A percentile compares a stretch with the other conserved stretches of the same genome.
phyloP scores from a whole-genome alignment of 2,888 invertebrate species.

The Brachypalpus laphriformis region DNA sequence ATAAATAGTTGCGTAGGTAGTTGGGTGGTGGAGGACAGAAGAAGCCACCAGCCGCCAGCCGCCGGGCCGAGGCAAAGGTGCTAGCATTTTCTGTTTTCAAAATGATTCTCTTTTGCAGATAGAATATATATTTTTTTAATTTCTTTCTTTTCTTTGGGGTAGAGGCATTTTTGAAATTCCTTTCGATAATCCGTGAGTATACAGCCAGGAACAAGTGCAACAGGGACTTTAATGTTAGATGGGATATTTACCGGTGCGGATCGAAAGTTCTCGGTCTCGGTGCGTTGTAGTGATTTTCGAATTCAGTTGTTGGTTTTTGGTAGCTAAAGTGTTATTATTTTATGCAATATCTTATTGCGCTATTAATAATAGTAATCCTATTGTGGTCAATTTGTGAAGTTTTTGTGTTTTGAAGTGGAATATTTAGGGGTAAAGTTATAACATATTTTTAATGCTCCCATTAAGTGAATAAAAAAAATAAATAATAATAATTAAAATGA shows the following conservation, averaged over 20 bases:
- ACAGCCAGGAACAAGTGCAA: constrained; percentile 65
- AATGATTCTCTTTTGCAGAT: constrained; percentile 51
- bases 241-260: constrained; percentile 75
- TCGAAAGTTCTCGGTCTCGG: constrained; percentile 68
- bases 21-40: constrained; percentile 64
- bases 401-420: constrained; percentile 15
- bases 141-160: constrained; percentile 45
- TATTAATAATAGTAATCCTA: not conserved
- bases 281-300: constrained; percentile 54
- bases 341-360: constrained; percentile 1
- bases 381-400: not conserved
- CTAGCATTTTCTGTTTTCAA: constrained; percentile 70
- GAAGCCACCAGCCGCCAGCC: constrained; percentile 58
- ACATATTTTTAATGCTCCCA: no score
- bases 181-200: constrained; percentile 66
- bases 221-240: constrained; percentile 75
- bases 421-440: constrained; percentile 8
- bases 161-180: constrained; percentile 72
- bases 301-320: constrained; percentile 45
- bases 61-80: constrained; percentile 50
- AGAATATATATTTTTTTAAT: not conserved
- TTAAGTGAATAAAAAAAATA: no score
- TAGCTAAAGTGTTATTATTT: constrained; percentile 27
- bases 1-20: constrained; percentile 71
- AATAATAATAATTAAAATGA: no score